Evolutionary conservation across 2,113 vertebrate species (phyloP), one percentile per base, ranked within the genome.

Genomic region (Crotalus horridus): DNA sequence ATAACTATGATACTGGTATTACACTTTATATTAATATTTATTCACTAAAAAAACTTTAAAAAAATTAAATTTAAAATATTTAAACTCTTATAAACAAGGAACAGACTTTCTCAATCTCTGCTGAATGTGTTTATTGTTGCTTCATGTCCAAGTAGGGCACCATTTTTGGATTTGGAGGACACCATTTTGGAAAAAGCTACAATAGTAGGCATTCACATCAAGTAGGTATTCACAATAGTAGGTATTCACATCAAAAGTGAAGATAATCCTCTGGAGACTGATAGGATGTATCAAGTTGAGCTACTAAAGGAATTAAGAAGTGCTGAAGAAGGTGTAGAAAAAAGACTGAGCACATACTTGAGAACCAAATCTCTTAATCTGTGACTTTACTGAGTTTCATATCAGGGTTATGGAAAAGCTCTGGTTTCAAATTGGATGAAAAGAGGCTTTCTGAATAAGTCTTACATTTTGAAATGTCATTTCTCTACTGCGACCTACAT

Each of bases 381-480:
- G 13, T 33, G 58, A 23, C 3, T 20, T 87, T 61, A 23, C 39
- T 61, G 29, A 55, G 46, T 29, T 92, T 93, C 51, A 24, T 46
- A 11, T 23, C 23, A 53, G 33, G 51, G 11, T 10, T 85, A 3
- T 59, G 51, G 21, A 93, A 43, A 89, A 21, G 43, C 87, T 8
- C 15, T 58, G 20, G 43, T 90, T 91, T 86, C 85, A 51, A 13
- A 54, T 85, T 90, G 55, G 2, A 91, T 89, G 9, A 92, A 90
- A 92, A 1, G 85, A 6, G 23, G 1, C 26, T 33, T 86, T 89
- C 33, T 92, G 92, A 93, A 90, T 51, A 21, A 92, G 29, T 6
- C 89, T 53, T 88, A 0, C 0, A 20, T 95, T 95, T 92, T 91
- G 33, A 94, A 94, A 91, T 24, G 64, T 48, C 15, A 90, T 95